Percentiles rank a stretch among this genome's conserved stretches.
These are phyloP conservation scores for Phodopus roborovskii DNA, from an alignment of 2,113 vertebrate genomes.

Conservation along the genomic window DNA sequence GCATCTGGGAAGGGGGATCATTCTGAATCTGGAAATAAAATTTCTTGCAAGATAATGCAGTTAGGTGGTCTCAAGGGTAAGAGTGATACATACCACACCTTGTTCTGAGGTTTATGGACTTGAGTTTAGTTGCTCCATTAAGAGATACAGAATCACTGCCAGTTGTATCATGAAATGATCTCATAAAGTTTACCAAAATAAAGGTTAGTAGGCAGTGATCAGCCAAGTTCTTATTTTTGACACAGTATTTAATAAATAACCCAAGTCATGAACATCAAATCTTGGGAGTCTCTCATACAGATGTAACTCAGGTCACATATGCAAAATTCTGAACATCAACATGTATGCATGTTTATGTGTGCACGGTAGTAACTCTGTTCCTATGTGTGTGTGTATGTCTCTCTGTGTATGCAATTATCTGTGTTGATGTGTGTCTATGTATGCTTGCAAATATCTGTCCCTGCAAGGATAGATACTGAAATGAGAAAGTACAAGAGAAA, in stretches of 20 bases:
- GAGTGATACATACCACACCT: not conserved
- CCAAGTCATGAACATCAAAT: not conserved
- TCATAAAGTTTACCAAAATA: constrained; percentile 7
- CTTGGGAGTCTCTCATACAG: not conserved
- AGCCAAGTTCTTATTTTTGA: not conserved
- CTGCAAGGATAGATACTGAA: not conserved
- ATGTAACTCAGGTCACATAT: not conserved
- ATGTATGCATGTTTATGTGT: not conserved
- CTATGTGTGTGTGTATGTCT: not conserved
- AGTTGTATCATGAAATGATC: not conserved
- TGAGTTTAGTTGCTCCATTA: constrained; percentile 15
- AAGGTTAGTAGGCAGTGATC: not conserved
- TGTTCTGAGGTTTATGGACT: not conserved
- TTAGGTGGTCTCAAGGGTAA: not conserved
- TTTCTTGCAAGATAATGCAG: not conserved
- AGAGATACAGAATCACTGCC: not conserved
- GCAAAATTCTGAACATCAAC: not conserved
- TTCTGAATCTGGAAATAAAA: not conserved
- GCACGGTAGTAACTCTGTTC: not conserved
- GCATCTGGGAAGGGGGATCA: not conserved
- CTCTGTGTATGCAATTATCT: accelerated
- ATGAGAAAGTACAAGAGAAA: not conserved
- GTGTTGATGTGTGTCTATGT: not conserved
- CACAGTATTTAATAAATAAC: not conserved
- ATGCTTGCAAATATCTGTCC: not conserved